Base-by-base conservation (phyloP, 1,140 invertebrate species). In the Temnothorax longispinosus region DNA sequence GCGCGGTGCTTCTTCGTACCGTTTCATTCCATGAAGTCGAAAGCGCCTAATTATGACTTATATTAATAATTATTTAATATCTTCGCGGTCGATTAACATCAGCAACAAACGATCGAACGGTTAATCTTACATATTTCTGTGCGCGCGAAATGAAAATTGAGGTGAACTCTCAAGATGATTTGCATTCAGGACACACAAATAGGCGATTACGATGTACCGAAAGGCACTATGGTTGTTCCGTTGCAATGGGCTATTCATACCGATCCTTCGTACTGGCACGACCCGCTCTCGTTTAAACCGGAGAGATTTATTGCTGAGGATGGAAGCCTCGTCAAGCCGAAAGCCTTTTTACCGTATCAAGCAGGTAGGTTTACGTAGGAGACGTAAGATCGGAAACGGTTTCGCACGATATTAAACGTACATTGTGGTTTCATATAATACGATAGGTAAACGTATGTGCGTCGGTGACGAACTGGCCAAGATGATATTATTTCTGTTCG, bases 201-300 rank as follows among this genome's bases (percentile, higher is more conserved):
- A 95, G 87, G 94, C 93, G 62, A 97, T 96, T 97, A 93, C 72
- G 91, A 93, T 35, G 74, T 95, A 0, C 96, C 96, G 0, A 96
- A 96, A 87, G 96, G 96, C 4, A 95, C 96, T 0, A 96, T 97
- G 96, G 94, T 98, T 1, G 95, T 99, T 21, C 97, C 98, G 0
- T 94, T 99, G 13, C 97, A 98, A 85, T 99, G 98, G 97, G 97
- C 97, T 6, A 95, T 98, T 35, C 98, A 99, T 92, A 98, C 97
- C 96, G 96, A 98, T 93, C 95, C 97, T 0, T 89, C 95, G 4
- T 93, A 96, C 52, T 99, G 98, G 97, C 87, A 95, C 0, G 94
- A 98, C 32, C 98, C 98, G 0, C 96, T 97, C 52, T 90, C 93
- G 13, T 99, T 97, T 92, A 95, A 95, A 32, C 98, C 98, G 0